phyloP scores from a whole-genome alignment of 2,113 vertebrate genomes.

The Columbina picui region DNA sequence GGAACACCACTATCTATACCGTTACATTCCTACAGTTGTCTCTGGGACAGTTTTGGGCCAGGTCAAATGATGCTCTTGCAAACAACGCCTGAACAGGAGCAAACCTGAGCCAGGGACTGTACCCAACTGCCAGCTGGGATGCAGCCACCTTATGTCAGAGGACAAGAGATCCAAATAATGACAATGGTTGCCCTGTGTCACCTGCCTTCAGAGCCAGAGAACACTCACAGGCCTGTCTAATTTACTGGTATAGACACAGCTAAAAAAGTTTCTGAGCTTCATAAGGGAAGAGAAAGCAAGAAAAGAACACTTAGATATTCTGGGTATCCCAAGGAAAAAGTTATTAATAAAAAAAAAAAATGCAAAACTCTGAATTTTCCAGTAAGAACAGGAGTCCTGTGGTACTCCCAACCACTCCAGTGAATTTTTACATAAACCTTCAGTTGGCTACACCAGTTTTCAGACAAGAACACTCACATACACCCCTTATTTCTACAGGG shows the following conservation, averaged over 20 bases:
- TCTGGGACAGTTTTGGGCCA: neutral
- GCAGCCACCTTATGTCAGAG: neutral
- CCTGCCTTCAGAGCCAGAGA: neutral
- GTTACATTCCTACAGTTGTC: neutral
- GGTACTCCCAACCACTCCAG: neutral
- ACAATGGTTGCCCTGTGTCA: neutral
- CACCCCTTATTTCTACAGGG: neutral
- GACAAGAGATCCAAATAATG: neutral
- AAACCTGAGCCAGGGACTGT: neutral
- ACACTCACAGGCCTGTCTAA: neutral
- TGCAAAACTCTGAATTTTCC: neutral
- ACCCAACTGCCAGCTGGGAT: rapidly evolving
- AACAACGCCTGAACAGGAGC: neutral
- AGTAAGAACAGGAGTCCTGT: neutral
- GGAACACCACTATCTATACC: neutral
- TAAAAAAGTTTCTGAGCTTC: neutral
- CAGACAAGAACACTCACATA: neutral
- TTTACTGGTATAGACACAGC: neutral
- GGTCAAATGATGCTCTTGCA: neutral
- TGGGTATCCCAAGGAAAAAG: neutral
- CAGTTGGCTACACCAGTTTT: neutral
- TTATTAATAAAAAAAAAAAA: neutral
- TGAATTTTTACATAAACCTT: neutral
- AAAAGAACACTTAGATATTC: neutral
- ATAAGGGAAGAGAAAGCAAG: neutral